Evolutionary conservation across 1,140 invertebrate genomes (phyloP), one percentile per base, ranked within the genome.

Genomic region (Acromyrmex echinatior): DNA sequence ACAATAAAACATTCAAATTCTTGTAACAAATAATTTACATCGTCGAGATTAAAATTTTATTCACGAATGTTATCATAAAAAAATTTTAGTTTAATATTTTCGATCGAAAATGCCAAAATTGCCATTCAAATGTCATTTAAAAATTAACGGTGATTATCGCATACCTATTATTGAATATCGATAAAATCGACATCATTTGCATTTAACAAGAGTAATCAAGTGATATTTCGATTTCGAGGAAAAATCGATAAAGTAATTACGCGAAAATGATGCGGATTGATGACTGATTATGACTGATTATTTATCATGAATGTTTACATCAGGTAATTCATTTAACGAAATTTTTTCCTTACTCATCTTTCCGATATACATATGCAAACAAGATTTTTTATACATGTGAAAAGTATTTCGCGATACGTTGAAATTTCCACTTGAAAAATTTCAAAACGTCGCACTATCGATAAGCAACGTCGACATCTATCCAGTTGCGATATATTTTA

Each of bases 351-450:
- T 12, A n/a, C 21, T 9, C 31, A 21, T 35, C 31, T 73, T 31
- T 76, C 3, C 14, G 16, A 28, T 0, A 18, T 39, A n/a, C 6
- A 18, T 39, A n/a, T 10, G 56, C n/a, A 39, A 74, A 53, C 21
- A 49, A 12, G 35, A 71, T 18, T 60, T 76, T 16, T 3, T 53
- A 14, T 45, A 25, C 68, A 21, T 10, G 18, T 35, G n/a, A 18
- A 25, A 28, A 73, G 62, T 62, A 76, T 76, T 84, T 62, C 12
- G 39, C 39, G 70, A 76, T 84, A 82, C 39, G 56, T 10, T 49
- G 58, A 76, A 76, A 84, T 84, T 84, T 84, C 56, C 58, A 84
- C 70, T 18, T 84, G 80, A 84, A 28, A 51, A 84, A 84, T 74
- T 76, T 84, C 31, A 56, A 74, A 84, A 60, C 28, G 14, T 68